Evolutionary conservation across 1,140 invertebrate genomes (phyloP), one percentile per base, ranked within the genome.

Genomic region (Drosophila quadrilineata): DNA sequence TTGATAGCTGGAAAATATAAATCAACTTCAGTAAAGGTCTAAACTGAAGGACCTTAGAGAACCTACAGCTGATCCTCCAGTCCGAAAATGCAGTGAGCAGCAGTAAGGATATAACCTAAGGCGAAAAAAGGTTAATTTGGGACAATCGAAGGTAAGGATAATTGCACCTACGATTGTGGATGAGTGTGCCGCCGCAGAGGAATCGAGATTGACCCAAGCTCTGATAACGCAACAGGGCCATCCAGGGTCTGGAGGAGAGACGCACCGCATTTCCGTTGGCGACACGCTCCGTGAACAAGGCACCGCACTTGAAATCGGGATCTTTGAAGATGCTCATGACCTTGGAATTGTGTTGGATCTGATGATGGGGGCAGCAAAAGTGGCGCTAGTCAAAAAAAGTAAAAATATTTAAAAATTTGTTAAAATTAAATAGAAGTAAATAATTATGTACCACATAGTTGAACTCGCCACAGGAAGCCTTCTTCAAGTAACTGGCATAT

Each of bases 91-190:
- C 88, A 89, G 36, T 89, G 87, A 3, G 94, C 94, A 3, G 96
- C 96, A 0, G 95, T 96, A 6, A 92, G 56, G 10, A 92, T 85
- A 41, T 91, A 91, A 16, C 79, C 77, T 82, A 36, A n/a, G n/a
- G n/a, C n/a, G n/a, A n/a, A n/a, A 2, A 43, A 17, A 24, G 10
- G 0, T 19, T 16, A 1, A 46, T 38, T 0, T 28, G 2, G 3
- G 5, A 8, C 3, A 36, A 4, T 22, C 2, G 24, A 6, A 16
- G 16, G 4, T 1, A 9, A 22, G 1, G 10, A 6, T 0, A 12
- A 3, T 1, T 26, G 0, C 2, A 52, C 73, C 6, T 57, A 80
- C 89, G 76, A 3, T 87, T 77, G 14, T 76, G 91, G 41, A 92
- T 92, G 3, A 92, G 48, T 4, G 90, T 89, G 0, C 91, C 91